Conservation (phyloP, 1,140 invertebrate species). For the Parasteatoda tepidariorum region DNA sequence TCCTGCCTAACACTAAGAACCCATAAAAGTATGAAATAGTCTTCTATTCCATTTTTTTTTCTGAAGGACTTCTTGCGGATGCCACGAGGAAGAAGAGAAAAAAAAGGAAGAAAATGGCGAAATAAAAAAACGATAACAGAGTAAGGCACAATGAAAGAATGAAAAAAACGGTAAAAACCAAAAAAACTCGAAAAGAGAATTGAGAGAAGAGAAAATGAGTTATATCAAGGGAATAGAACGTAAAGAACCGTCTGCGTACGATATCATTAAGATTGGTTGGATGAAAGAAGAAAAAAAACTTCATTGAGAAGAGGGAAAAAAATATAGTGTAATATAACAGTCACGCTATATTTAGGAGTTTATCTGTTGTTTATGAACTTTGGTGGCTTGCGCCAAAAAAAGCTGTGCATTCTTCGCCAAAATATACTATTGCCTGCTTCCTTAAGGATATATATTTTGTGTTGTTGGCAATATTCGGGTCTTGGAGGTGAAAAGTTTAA, state of each 20-base stretch:
- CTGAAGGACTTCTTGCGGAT: too few relatives aligned
- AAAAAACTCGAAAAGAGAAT: too few relatives aligned
- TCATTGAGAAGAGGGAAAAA: slow-evolving; percentile 5
- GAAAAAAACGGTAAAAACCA: too few relatives aligned
- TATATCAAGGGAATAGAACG: slow-evolving; percentile 20
- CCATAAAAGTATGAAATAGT: too few relatives aligned
- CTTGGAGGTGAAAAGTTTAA: not conserved
- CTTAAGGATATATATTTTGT: too few relatives aligned
- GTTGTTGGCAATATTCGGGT: too few relatives aligned
- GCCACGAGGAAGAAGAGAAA: too few relatives aligned
- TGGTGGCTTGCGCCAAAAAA: not conserved
- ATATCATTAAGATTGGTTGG: slow-evolving; percentile 41
- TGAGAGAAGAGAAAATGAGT: slow-evolving; percentile 36
- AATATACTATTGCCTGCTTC: not conserved
- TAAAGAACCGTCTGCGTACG: not conserved
- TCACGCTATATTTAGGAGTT: slow-evolving; percentile 51
- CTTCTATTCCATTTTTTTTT: too few relatives aligned
- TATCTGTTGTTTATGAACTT: slow-evolving; percentile 38
- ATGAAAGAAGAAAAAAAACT: slow-evolving; percentile 11
- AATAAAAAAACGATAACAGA: not conserved
- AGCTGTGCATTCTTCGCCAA: slow-evolving; percentile 18
- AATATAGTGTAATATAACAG: slow-evolving; percentile 27
- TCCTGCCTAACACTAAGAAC: too few relatives aligned
- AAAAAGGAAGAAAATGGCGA: not conserved
- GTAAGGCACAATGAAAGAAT: not conserved